Evolutionary conservation across 2,888 invertebrate genomes (phyloP), one percentile per base, ranked within the genome.

Genomic region (Metopia argyrocephala): DNA sequence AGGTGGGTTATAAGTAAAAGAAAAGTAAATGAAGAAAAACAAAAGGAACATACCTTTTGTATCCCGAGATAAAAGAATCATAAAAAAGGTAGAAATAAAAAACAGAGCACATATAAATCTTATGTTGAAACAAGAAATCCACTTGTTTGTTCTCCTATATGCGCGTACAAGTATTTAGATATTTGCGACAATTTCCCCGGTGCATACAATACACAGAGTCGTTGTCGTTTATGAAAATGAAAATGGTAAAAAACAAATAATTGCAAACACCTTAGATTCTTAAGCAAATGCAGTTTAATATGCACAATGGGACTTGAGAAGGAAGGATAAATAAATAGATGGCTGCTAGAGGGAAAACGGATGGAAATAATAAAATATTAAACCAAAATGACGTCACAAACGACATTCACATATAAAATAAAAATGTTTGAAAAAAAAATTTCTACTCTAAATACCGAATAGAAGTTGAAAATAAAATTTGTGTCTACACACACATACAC

Each of bases 351-450:
- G n/a, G n/a, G n/a, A n/a, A n/a, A n/a, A 15, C 38, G 38, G 20
- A n/a, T 38, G 31, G 62, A 69, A 56, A 56, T 56, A 64, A 65
- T 66, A 50, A 69, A 50, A 68, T 68, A 75, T 61, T 46, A 52
- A 45, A 21, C 50, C 21, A 23, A 62, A 50, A 48, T 70, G 57
- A 78, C 78, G 62, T 68, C 71, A 71, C 66, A 65, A 71, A 78
- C 46, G 70, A 21, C 71, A 66, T 71, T 70, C 62, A 76, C 38
- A 31, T 50, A 23, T 18, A n/a, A 9, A 4, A 15, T 38, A 38
- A 15, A 38, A 31, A 12, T 12, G 9, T 12, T 31, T 31, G 31
- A 31, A 12, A 2, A n/a, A n/a, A n/a, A n/a, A n/a, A n/a, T n/a
- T n/a, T n/a, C n/a, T n/a, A n/a, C n/a, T n/a, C n/a, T n/a, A n/a